Evolutionary conservation across 1,140 invertebrate genomes (phyloP).

Genomic region (Drosophila subobscura): DNA sequence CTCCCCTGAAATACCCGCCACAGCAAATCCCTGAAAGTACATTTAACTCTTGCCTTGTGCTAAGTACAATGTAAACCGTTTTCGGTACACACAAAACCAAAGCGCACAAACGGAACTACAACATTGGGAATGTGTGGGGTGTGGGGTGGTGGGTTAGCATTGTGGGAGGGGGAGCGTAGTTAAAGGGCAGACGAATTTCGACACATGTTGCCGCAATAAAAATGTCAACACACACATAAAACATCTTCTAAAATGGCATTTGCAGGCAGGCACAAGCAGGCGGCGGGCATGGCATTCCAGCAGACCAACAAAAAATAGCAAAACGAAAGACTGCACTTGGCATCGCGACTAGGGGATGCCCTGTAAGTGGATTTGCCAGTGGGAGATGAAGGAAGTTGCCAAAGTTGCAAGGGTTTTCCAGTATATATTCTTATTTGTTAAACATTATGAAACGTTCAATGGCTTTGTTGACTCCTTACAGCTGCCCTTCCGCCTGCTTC

Average conservation of each 20-base stretch:
- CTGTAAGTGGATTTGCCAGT: too few species aligned
- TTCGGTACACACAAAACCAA: conserved; percentile 39
- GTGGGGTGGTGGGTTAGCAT: background rate
- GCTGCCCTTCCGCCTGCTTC: too few species aligned
- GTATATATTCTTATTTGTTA: too few species aligned
- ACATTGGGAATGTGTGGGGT: background rate
- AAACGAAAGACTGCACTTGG: too few species aligned
- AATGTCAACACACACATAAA: conserved; percentile 81
- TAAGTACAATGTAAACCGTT: conserved; percentile 76
- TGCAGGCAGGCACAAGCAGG: conserved; percentile 54
- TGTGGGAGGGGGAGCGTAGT: background rate
- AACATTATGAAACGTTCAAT: too few species aligned
- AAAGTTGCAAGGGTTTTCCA: too few species aligned
- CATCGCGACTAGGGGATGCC: too few species aligned
- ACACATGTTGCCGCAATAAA: conserved; percentile 81
- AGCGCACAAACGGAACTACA: conserved; percentile 21
- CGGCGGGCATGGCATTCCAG: conserved; percentile 58
- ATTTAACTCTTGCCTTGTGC: conserved; percentile 66
- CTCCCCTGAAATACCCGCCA: conserved; percentile 7
- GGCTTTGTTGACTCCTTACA: too few species aligned
- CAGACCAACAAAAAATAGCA: conserved; percentile 34
- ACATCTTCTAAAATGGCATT: conserved; percentile 82
- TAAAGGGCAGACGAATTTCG: conserved; percentile 51
- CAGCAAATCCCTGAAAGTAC: conserved; percentile 28
- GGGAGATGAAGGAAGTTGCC: too few species aligned